Base-by-base conservation (phyloP, 2,113 vertebrate species). In the Embiotoca jacksoni region DNA sequence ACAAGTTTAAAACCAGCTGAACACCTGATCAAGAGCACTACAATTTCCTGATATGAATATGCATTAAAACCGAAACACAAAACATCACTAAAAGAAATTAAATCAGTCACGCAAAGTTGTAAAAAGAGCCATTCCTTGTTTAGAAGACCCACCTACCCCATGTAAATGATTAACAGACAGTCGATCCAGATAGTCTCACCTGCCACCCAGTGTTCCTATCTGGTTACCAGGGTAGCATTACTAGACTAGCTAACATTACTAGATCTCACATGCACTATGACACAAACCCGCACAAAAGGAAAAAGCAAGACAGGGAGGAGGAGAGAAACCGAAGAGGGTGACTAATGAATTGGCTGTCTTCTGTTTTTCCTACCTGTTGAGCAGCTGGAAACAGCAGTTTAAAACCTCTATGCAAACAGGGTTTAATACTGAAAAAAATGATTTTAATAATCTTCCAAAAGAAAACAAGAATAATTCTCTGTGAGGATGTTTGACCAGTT, bases 191-290 rank as follows among this genome's bases (percentile, higher is more conserved):
- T 77, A 36, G 49, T 65, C 61, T 87, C 61, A 75, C 64, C 65
- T 81, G 23, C 53, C 39, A 11, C 83, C 57, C 47, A 64, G 76
- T 58, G 63, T 82, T 88, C 81, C 84, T 90, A 90, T 92, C 87
- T 82, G 54, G 88, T 92, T 91, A 89, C 92, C 71, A 63, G 82
- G 88, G 78, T 81, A 82, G 71, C 74, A 44, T 92, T 90, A 90
- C 86, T 67, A 72, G n/a, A 70, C 57, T 72, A 87, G 85, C 80
- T 87, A 85, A 23, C 81, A 78, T 89, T 89, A 91, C 90, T 74
- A 58, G 67, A 76, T 61, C 70, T 80, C 49, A 53, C 61, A 74
- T 81, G 75, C 65, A 74, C 65, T 46, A 33, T 66, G 70, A 75
- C 72, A 69, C 64, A 80, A 65, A 81, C 47, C n/a, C 11, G 33